Conservation (phyloP, 2,113 vertebrate genomes). For the Piaya cayana region DNA sequence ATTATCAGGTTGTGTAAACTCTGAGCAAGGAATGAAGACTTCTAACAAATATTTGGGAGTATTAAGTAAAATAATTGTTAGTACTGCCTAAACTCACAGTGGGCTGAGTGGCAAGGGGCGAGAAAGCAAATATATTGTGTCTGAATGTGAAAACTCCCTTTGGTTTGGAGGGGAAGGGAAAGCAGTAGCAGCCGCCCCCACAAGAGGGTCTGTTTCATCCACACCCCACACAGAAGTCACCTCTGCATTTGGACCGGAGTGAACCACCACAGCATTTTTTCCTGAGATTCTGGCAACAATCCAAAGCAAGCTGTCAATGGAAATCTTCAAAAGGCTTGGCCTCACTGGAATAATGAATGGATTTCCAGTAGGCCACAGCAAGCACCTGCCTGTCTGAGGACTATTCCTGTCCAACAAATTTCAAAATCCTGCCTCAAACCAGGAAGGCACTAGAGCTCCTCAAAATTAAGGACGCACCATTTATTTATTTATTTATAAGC, state of each 20-base stretch:
- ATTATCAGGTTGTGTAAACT: not conserved
- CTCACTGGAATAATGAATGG: not conserved
- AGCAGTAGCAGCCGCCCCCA: not conserved
- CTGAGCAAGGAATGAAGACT: not conserved
- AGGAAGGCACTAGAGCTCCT: not conserved
- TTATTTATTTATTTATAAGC: not conserved
- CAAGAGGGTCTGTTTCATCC: not conserved
- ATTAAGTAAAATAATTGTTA: not conserved
- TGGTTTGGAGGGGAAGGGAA: not conserved
- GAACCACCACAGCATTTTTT: not conserved
- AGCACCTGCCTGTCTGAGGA: not conserved
- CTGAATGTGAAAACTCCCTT: not conserved
- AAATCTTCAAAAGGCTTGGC: not conserved
- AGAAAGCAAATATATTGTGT: not conserved
- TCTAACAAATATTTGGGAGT: not conserved
- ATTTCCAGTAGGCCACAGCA: slow-evolving; percentile 5
- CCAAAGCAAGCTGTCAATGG: not conserved
- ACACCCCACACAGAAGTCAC: not conserved
- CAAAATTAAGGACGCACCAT: not conserved
- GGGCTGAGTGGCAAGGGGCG: not conserved
- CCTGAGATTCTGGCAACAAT: not conserved
- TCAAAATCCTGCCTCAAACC: not conserved
- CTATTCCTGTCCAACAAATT: not conserved
- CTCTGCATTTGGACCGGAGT: accelerated
- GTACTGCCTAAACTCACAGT: not conserved